Evolutionary conservation across 2,797 vertebrate species (phyloP), one percentile per base, ranked within the genome.

Genomic region (Euthynnus affinis): DNA sequence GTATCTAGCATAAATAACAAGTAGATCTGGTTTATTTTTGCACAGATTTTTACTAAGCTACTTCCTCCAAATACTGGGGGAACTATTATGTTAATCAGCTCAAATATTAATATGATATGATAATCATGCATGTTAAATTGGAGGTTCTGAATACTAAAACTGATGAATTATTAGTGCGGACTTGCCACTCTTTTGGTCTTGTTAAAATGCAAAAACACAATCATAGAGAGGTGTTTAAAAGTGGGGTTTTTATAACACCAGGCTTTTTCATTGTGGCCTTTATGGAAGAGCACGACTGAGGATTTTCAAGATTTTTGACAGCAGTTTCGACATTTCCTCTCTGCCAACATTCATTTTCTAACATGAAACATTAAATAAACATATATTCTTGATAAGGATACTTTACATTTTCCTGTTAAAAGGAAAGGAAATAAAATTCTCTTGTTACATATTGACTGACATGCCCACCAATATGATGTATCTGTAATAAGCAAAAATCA

Each of bases 61-160:
- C 12, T 48, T 37, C 3, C n/a, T 66, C 25, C 2, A 6, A 51
- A 46, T 46, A 66, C 8, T 23, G 5, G 49, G 12, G 56, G 1
- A 22, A 8, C 22, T 23, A 68, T 49, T 55, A 6, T 4, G 3
- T 48, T 17, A 48, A 48, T 48, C 15, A 29, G 12, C 20, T 64
- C 60, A n/a, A 7, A 49, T 65, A 23, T 75, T 13, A 13, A 61
- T 34, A 23, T 25, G n/a, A 51, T 56, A 46, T 46, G n/a, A 51
- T 56, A 46, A 37, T 51, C 17, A 64, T 63, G 2, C 9, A 65
- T 53, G 9, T 52, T 6, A 4, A 20, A 48, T 61, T 49, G 48
- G 14, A 58, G 49, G 44, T 48, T 18, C 1, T 48, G 44, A 48
- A 48, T 48, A 17, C 6, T 17, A 48, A 48, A 48, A 48, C 44